phyloP scores from a whole-genome alignment of 2,888 invertebrate species.

The Microdon myrmicae region DNA sequence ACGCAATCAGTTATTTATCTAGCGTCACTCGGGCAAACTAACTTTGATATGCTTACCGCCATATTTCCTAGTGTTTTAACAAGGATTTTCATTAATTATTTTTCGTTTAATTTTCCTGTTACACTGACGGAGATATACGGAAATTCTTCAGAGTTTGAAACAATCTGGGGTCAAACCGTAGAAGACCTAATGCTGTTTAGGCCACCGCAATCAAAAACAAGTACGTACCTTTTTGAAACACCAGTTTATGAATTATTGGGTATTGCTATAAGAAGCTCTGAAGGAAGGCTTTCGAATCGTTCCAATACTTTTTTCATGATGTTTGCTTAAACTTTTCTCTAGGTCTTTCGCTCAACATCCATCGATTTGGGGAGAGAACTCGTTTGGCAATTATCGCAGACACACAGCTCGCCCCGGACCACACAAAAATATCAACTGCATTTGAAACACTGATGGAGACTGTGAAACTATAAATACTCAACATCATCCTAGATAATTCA shows the following conservation, averaged over 20 bases:
- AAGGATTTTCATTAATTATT: slow-evolving; percentile 64
- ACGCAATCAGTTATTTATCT: slow-evolving; percentile 64
- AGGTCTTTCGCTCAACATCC: slow-evolving; percentile 64
- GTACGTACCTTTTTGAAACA: slow-evolving; percentile 52
- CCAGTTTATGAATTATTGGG: background rate
- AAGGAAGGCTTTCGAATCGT: no score
- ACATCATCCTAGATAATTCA: slow-evolving; percentile 2
- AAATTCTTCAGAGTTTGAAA: slow-evolving; percentile 58
- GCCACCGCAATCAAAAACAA: slow-evolving; percentile 66
- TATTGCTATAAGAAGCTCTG: background rate
- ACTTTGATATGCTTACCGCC: slow-evolving; percentile 61
- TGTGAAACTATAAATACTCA: slow-evolving; percentile 42
- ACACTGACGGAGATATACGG: slow-evolving; percentile 65
- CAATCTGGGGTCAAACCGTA: slow-evolving; percentile 63
- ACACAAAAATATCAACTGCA: slow-evolving; percentile 60
- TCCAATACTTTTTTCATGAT: background rate
- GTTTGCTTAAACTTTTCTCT: slow-evolving; percentile 28
- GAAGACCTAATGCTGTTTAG: slow-evolving; percentile 63
- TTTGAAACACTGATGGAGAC: slow-evolving; percentile 64
- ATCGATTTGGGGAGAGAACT: slow-evolving; percentile 63
- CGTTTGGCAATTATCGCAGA: slow-evolving; percentile 65
- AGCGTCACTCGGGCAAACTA: slow-evolving; percentile 64
- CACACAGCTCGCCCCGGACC: slow-evolving; percentile 64
- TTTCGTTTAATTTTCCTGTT: slow-evolving; percentile 64
- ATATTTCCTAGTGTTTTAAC: slow-evolving; percentile 62